Evolutionary conservation across 1,140 invertebrate genomes (phyloP).

Genomic region (Tetranychus urticae): DNA sequence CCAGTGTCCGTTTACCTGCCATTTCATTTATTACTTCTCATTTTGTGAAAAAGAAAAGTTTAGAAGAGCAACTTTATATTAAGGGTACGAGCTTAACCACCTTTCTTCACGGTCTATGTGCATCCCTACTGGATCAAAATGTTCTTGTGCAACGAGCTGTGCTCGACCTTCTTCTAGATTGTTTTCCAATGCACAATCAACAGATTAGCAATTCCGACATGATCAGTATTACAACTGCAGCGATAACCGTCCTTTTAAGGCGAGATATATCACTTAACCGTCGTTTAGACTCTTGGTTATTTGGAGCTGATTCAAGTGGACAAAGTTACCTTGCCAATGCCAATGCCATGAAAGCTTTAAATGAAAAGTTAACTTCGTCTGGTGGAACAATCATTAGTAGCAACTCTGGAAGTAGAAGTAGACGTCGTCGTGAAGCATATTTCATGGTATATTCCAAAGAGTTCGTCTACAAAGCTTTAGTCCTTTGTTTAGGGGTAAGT

Average conservation of each 20-base stretch:
- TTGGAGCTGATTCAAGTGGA: constrained; percentile 34
- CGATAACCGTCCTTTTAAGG: constrained; percentile 53
- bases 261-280: constrained; percentile 79
- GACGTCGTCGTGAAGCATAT: constrained; percentile 26
- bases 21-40: constrained; percentile 54
- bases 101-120: constrained; percentile 47
- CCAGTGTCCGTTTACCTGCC: constrained; percentile 55
- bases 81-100: constrained; percentile 63
- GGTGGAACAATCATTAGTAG: not conserved
- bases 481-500: constrained; percentile 22
- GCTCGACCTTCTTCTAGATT: constrained; percentile 54
- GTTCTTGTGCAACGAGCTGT: constrained; percentile 66
- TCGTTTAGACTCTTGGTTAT: constrained; percentile 54
- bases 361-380: not conserved
- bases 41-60: constrained; percentile 52
- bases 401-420: constrained; percentile 14
- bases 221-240: constrained; percentile 48
- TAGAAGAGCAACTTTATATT: constrained; percentile 61
- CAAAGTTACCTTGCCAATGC: not conserved
- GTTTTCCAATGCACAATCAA: constrained; percentile 61
- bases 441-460: constrained; percentile 47
- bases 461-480: constrained; percentile 25
- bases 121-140: constrained; percentile 49
- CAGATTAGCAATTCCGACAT: constrained; percentile 47
- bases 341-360: not conserved